phyloP scores from a whole-genome alignment of 2,797 vertebrate genomes.

The Chelon labrosus region DNA sequence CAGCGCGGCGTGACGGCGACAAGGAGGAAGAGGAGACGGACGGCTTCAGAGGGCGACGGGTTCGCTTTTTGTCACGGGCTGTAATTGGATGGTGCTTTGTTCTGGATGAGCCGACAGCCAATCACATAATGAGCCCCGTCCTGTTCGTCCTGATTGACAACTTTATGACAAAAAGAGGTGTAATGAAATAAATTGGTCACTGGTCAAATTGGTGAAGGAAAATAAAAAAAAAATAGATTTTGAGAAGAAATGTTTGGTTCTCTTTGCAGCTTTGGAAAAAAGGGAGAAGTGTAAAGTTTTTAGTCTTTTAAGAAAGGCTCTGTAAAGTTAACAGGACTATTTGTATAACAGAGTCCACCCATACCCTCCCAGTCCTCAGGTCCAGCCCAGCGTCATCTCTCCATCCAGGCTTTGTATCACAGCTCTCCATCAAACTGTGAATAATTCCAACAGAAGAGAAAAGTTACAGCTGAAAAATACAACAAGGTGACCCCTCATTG shows the following conservation, averaged over 20 bases:
- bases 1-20: too few species aligned
- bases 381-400: conserved; percentile 18
- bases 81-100: too few species aligned
- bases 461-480: conserved; percentile 23
- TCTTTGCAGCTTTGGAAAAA: too few species aligned
- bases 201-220: not conserved
- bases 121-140: not conserved
- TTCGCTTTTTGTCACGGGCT: too few species aligned
- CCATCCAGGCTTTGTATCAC: conserved; percentile 52
- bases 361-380: too few species aligned
- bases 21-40: too few species aligned
- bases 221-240: not conserved
- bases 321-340: too few species aligned
- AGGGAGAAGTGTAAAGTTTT: too few species aligned
- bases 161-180: not conserved
- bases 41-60: too few species aligned
- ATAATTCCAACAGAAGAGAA: conserved; percentile 38
- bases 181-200: not conserved
- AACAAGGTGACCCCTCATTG: conserved; percentile 38
- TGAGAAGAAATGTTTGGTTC: too few species aligned
- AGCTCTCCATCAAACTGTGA: conserved; percentile 51
- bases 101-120: not conserved
- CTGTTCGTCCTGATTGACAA: not conserved
- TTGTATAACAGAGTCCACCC: too few species aligned
- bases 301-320: too few species aligned